Evolutionary conservation across 2,113 vertebrate genomes (phyloP).

Genomic region (Megatriorchis doriae): DNA sequence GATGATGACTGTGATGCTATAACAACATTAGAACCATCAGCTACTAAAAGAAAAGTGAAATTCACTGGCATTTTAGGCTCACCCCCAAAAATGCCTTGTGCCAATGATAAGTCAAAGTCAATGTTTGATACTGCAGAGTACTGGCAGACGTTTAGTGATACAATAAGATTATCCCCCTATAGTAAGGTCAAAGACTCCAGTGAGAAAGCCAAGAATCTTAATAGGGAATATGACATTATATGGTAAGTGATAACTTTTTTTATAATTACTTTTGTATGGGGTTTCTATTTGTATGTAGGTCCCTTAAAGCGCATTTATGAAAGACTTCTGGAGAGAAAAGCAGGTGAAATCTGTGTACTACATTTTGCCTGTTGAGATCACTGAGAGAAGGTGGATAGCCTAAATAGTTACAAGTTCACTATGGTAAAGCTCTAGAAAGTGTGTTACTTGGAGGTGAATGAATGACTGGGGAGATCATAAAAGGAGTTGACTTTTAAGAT

Average conservation of each 20-base stretch:
- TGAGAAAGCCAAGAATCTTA: neutral
- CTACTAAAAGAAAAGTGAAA: slow-evolving; percentile 61
- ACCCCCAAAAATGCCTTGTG: slow-evolving; percentile 51
- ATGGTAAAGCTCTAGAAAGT: neutral
- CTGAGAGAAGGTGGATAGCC: neutral
- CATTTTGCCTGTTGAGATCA: neutral
- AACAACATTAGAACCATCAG: neutral
- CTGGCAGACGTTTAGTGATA: neutral
- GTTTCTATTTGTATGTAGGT: neutral
- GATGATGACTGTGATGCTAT: slow-evolving; percentile 45
- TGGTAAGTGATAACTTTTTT: slow-evolving; percentile 6
- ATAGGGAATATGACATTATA: neutral
- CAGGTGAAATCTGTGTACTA: neutral
- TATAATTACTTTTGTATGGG: neutral
- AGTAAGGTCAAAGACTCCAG: neutral
- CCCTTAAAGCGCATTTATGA: neutral
- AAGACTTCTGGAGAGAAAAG: neutral
- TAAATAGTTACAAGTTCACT: neutral
- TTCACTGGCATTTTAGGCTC: slow-evolving; percentile 60
- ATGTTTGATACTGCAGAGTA: neutral
- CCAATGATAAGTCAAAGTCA: neutral
- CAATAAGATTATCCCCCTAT: neutral
- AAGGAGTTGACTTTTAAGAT: neutral
- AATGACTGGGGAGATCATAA: neutral
- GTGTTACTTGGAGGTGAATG: neutral